Conservation (phyloP, 2,797 vertebrate genomes). For the Anniella stebbinsi region DNA sequence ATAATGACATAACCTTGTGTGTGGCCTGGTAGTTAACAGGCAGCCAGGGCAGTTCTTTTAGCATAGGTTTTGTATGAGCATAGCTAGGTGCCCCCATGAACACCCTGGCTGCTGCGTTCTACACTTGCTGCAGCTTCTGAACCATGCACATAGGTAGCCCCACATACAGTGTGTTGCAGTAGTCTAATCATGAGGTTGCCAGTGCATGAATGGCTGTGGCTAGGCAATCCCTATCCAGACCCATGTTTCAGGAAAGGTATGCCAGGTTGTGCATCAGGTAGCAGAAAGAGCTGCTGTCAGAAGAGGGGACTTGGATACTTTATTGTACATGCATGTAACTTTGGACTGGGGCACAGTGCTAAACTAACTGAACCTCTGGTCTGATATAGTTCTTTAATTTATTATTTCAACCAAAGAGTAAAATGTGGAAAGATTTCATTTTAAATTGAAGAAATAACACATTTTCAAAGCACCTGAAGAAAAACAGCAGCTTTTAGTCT, state of each 20-base stretch:
- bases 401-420: neutral
- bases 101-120: too few species aligned
- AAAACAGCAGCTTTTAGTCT: neutral
- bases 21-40: too few species aligned
- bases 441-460: neutral
- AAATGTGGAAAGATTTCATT: neutral
- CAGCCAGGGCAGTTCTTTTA: too few species aligned
- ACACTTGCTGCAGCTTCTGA: too few species aligned
- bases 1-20: too few species aligned
- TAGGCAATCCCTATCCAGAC: too few species aligned
- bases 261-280: neutral
- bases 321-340: neutral
- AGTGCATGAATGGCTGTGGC: too few species aligned
- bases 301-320: neutral
- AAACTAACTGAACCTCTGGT: neutral
- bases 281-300: neutral
- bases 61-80: too few species aligned
- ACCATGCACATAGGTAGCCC: too few species aligned
- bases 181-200: too few species aligned
- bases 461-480: neutral
- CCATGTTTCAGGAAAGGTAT: neutral
- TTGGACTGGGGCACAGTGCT: neutral
- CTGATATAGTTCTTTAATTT: neutral
- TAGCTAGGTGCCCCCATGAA: too few species aligned
- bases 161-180: too few species aligned